These are phyloP conservation scores for Bombylius major DNA, from an alignment of 2,888 invertebrate species.

Conservation along the genomic window DNA sequence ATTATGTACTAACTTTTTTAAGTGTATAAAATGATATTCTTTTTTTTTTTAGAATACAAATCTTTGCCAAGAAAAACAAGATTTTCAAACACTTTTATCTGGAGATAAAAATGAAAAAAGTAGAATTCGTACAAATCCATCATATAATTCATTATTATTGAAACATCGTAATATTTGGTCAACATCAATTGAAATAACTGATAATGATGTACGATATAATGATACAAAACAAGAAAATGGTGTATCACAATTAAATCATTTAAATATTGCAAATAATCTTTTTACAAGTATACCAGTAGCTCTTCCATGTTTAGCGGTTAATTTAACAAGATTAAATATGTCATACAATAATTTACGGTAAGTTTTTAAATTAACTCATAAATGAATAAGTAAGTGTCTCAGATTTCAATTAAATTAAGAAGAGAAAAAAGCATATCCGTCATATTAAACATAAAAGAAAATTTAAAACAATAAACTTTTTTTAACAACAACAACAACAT, in stretches of 20 bases:
- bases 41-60: too few relatives aligned
- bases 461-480: neutral
- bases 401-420: too few relatives aligned
- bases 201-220: constrained; percentile 47
- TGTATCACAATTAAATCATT: constrained; percentile 51
- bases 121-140: neutral
- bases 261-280: constrained; percentile 85
- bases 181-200: constrained; percentile 50
- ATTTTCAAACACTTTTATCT: neutral
- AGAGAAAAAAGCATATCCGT: too few relatives aligned
- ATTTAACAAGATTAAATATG: constrained; percentile 77
- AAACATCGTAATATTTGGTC: constrained; percentile 69
- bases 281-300: constrained; percentile 78
- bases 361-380: constrained; percentile 23
- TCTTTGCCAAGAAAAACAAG: neutral
- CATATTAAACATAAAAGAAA: constrained; percentile 12
- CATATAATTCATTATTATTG: constrained; percentile 31
- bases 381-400: too few relatives aligned
- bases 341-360: constrained; percentile 66
- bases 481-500: too few relatives aligned
- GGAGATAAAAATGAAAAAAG: neutral
- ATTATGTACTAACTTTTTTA: neutral
- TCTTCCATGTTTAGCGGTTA: constrained; percentile 80
- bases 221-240: constrained; percentile 44
- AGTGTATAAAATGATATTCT: neutral